Evolutionary conservation across 1,140 invertebrate genomes (phyloP).

Genomic region (Sitophilus oryzae): DNA sequence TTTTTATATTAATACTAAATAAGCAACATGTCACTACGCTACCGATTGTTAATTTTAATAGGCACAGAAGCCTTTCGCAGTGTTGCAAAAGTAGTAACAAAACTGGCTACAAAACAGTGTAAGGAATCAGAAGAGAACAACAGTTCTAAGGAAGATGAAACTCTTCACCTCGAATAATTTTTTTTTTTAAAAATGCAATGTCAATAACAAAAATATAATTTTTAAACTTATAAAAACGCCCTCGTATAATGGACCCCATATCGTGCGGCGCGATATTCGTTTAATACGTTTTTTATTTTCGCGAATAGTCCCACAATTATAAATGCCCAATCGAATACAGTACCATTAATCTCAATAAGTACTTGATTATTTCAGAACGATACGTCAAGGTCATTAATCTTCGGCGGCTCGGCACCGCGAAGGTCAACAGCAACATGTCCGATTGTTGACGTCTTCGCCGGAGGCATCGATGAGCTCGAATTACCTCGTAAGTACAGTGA

Average conservation of each 20-base stretch:
- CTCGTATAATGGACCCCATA: neutral
- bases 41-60: too few relatives aligned
- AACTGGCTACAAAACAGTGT: too few relatives aligned
- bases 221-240: neutral
- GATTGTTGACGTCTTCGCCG: constrained; percentile 7
- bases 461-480: neutral
- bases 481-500: too few relatives aligned
- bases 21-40: too few relatives aligned
- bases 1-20: too few relatives aligned
- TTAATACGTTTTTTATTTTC: constrained; percentile 13
- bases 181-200: too few relatives aligned
- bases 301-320: constrained; percentile 19
- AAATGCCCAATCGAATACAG: constrained; percentile 18
- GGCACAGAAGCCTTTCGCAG: too few relatives aligned
- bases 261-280: neutral
- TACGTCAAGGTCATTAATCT: constrained; percentile 24
- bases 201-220: too few relatives aligned
- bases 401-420: constrained; percentile 1
- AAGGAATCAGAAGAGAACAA: too few relatives aligned
- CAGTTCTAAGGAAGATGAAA: too few relatives aligned
- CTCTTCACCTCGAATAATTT: too few relatives aligned
- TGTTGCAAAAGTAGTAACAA: too few relatives aligned
- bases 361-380: constrained; percentile 28
- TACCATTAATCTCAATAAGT: constrained; percentile 31
- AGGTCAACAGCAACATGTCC: constrained; percentile 2